Conservation (phyloP, 1,140 invertebrate genomes). For the Ephestia elutella region DNA sequence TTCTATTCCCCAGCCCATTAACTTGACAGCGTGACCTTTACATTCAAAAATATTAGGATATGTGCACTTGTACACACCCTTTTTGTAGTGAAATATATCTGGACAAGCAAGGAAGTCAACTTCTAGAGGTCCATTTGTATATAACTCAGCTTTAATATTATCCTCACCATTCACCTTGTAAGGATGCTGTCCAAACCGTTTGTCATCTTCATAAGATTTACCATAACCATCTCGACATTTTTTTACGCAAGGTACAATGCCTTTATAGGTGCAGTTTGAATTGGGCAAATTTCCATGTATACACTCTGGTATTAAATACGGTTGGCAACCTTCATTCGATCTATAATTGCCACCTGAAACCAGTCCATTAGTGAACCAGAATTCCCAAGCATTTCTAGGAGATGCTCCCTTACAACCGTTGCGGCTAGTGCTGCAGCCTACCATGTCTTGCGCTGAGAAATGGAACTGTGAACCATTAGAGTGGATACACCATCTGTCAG, state of each 20-base stretch:
- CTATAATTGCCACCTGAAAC: slow-evolving; percentile 87
- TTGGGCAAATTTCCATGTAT: slow-evolving; percentile 85
- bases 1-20: slow-evolving; percentile 89
- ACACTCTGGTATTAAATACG: slow-evolving; percentile 86
- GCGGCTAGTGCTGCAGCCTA: slow-evolving; percentile 84
- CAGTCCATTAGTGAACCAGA: slow-evolving; percentile 82
- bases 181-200: slow-evolving; percentile 28
- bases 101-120: slow-evolving; percentile 88
- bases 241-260: slow-evolving; percentile 81
- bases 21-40: slow-evolving; percentile 89
- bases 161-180: slow-evolving; percentile 56
- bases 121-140: slow-evolving; percentile 90
- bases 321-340: slow-evolving; percentile 83
- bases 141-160: slow-evolving; percentile 87
- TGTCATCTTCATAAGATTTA: slow-evolving; percentile 80
- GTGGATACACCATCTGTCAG: too few relatives aligned
- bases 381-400: slow-evolving; percentile 81
- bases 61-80: slow-evolving; percentile 82
- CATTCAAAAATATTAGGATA: slow-evolving; percentile 71
- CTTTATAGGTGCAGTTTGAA: slow-evolving; percentile 70
- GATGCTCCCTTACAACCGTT: slow-evolving; percentile 90
- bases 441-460: slow-evolving; percentile 87
- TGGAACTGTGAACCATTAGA: slow-evolving; percentile 69
- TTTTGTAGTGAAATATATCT: slow-evolving; percentile 88
- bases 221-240: slow-evolving; percentile 81